Evolutionary conservation across 1,140 invertebrate species (phyloP).

Genomic region (Pectinophora gossypiella): DNA sequence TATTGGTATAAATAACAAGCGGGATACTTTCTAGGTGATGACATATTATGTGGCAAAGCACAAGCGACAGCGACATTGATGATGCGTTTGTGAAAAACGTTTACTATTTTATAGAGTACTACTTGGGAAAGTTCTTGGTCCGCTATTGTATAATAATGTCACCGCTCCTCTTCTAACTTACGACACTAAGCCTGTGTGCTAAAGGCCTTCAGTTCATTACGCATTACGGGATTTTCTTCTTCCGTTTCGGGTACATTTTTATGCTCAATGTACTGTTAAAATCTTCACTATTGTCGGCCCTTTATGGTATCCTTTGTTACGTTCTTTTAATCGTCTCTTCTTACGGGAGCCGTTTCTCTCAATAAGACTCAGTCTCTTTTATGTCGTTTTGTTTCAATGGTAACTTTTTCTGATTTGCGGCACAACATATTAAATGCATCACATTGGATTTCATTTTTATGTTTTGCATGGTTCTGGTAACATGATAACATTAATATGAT

Average conservation of each 20-base stretch:
- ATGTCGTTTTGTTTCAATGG: too few relatives aligned
- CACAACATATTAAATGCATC: too few relatives aligned
- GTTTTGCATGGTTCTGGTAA: neutral
- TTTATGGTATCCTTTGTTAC: constrained; percentile 12
- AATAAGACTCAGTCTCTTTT: too few relatives aligned
- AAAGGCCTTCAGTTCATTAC: constrained; percentile 33
- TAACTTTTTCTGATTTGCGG: too few relatives aligned
- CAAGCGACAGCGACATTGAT: neutral
- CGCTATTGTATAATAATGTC: neutral
- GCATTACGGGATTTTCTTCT: constrained; percentile 27
- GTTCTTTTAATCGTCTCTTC: constrained; percentile 17
- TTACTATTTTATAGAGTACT: neutral
- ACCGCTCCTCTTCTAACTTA: neutral
- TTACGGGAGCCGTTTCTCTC: constrained; percentile 7
- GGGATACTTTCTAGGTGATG: constrained; percentile 12
- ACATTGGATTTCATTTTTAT: too few relatives aligned
- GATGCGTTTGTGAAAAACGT: neutral
- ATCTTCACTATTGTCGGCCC: constrained; percentile 21
- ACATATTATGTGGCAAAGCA: neutral
- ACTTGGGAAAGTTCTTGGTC: too few relatives aligned
- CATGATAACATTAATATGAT: neutral
- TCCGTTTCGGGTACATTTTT: constrained; percentile 21
- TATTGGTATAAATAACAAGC: constrained; percentile 51
- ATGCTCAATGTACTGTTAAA: constrained; percentile 37
- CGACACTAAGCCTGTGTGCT: neutral